Conservation (phyloP, 2,888 invertebrate genomes). For the Troides aeacus region DNA sequence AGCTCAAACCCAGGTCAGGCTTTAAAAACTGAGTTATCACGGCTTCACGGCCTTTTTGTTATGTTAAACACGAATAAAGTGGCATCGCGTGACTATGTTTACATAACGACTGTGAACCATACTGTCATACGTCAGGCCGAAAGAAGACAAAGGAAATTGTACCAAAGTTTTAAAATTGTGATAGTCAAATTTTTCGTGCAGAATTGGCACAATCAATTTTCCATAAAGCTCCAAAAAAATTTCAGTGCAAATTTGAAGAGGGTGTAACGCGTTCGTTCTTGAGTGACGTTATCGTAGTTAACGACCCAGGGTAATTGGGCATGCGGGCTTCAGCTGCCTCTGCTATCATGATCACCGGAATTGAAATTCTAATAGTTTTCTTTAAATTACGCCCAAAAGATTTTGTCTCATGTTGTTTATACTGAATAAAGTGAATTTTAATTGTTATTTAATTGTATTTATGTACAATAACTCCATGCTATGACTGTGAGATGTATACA, state of each 20-base stretch:
- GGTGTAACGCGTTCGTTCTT: conserved; percentile 14
- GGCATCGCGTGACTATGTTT: neutral
- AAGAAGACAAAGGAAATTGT: neutral
- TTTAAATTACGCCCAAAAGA: neutral
- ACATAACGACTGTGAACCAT: neutral
- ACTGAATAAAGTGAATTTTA: neutral
- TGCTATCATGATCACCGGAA: conserved; percentile 22
- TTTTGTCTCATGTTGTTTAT: neutral
- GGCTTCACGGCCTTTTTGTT: neutral
- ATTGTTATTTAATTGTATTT: neutral
- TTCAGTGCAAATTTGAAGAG: conserved; percentile 21
- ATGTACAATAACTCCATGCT: neutral
- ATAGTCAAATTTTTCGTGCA: neutral
- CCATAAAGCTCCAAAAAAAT: conserved; percentile 16
- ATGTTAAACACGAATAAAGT: neutral
- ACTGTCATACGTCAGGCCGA: neutral
- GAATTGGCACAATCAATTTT: conserved; percentile 14
- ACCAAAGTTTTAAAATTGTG: neutral
- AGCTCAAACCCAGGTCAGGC: too few species aligned
- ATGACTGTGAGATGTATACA: too few species aligned
- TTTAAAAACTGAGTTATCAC: too few species aligned
- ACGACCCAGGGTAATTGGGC: conserved; percentile 27
- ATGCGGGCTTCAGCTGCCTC: conserved; percentile 14
- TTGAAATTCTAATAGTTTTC: conserved; percentile 19
- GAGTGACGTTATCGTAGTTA: conserved; percentile 29